Evolutionary conservation across 1,140 invertebrate genomes (phyloP).

Genomic region (Diabrotica virgifera): DNA sequence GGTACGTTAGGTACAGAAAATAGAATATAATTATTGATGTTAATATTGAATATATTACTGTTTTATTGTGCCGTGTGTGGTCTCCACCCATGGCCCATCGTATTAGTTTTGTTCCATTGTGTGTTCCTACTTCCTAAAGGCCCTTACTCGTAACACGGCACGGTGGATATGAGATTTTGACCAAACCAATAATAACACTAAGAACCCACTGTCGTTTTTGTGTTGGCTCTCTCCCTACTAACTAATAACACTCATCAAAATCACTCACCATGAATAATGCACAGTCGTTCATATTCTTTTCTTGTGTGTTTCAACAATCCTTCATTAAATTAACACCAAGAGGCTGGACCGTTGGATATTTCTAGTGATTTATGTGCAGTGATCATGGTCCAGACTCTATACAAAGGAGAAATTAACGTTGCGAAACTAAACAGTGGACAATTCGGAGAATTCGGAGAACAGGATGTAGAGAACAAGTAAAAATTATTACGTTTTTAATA

Average conservation of each 20-base stretch:
- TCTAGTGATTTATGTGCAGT: background rate
- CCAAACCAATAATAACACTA: slow-evolving; percentile 19
- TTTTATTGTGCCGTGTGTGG: too few relatives aligned
- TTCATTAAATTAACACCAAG: slow-evolving; percentile 20
- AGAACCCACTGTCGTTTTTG: slow-evolving; percentile 16
- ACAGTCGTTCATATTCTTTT: slow-evolving; percentile 20
- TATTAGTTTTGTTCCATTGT: slow-evolving; percentile 19
- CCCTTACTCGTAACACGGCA: slow-evolving; percentile 9
- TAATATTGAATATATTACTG: too few relatives aligned
- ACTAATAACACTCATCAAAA: slow-evolving; percentile 18
- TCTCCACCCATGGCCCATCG: background rate
- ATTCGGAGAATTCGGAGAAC: too few relatives aligned
- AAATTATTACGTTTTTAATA: too few relatives aligned
- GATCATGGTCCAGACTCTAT: background rate
- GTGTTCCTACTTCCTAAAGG: slow-evolving; percentile 2
- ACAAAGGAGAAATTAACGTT: background rate
- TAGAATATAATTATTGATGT: too few relatives aligned
- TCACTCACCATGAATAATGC: slow-evolving; percentile 19
- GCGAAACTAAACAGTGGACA: too few relatives aligned
- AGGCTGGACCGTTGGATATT: slow-evolving; percentile 3
- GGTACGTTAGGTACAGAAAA: too few relatives aligned
- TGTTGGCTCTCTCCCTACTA: slow-evolving; percentile 8
- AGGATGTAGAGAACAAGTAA: too few relatives aligned
- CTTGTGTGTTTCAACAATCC: slow-evolving; percentile 20
- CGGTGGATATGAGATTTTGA: slow-evolving; percentile 18